phyloP scores from a whole-genome alignment of 2,888 invertebrate genomes.

The Tenthredo livida region DNA sequence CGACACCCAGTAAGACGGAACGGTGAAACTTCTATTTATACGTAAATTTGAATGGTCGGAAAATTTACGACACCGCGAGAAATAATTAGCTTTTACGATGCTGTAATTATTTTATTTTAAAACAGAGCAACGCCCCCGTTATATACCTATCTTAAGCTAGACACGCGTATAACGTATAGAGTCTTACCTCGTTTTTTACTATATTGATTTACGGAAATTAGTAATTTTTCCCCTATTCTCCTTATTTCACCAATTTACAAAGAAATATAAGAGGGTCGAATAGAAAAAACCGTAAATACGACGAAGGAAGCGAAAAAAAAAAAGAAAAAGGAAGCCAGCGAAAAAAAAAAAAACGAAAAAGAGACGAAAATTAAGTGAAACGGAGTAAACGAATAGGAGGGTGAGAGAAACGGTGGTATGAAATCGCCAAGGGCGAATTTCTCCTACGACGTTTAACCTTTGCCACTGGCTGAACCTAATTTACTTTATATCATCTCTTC shows the following conservation, averaged over 20 bases:
- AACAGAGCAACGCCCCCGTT: background rate
- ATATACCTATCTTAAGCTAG: background rate
- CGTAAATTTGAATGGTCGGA: background rate
- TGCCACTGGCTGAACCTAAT: conserved; percentile 2
- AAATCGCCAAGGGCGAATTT: conserved; percentile 3
- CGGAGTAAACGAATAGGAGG: background rate
- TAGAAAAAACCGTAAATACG: background rate
- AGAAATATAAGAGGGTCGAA: background rate
- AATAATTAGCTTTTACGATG: background rate
- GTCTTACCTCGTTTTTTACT: background rate
- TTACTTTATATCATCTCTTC: conserved; percentile 2
- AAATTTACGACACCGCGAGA: background rate
- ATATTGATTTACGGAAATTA: background rate
- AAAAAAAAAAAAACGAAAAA: no score
- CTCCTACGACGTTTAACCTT: background rate
- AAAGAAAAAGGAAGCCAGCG: no score
- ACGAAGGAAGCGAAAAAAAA: background rate
- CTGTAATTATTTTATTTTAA: background rate
- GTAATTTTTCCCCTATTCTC: background rate
- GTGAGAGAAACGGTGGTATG: background rate
- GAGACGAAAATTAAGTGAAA: background rate
- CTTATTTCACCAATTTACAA: background rate
- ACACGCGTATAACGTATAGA: background rate
- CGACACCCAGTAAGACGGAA: background rate
- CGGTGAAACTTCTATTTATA: background rate